These are phyloP conservation scores for Phalacrocorax carbo DNA, from an alignment of 2,113 vertebrate species.

Conservation along the genomic window DNA sequence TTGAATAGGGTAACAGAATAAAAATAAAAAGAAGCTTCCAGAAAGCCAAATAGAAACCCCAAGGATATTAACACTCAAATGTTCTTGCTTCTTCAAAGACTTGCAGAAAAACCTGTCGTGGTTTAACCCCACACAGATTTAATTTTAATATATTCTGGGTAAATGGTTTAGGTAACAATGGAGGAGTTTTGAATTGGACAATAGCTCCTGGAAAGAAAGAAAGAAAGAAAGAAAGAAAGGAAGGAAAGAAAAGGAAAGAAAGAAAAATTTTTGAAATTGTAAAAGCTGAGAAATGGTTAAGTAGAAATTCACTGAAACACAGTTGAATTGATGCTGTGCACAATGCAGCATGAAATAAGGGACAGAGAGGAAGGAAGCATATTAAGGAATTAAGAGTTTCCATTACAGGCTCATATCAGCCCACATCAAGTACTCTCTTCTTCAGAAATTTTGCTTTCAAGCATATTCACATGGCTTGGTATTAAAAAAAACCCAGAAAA, in stretches of 20 bases:
- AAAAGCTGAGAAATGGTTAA: not conserved
- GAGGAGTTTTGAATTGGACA: not conserved
- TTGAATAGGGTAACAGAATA: not conserved
- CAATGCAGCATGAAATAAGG: not conserved
- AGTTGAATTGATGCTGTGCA: constrained; percentile 5
- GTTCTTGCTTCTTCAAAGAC: not conserved
- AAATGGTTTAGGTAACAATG: not conserved
- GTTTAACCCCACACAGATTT: not conserved
- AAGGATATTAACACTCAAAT: not conserved
- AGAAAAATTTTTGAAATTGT: not conserved
- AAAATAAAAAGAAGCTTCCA: not conserved
- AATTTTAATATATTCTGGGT: not conserved
- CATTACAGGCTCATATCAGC: not conserved
- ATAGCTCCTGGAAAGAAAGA: not conserved
- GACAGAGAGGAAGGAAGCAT: not conserved
- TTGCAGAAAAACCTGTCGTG: not conserved
- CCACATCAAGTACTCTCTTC: not conserved
- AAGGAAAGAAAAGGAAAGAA: not conserved
- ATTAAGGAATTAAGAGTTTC: not conserved
- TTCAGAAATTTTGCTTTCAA: not conserved
- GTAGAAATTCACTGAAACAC: not conserved
- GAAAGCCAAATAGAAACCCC: not conserved
- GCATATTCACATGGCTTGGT: not conserved
- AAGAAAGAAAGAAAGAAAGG: too few species aligned
- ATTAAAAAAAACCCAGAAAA: not conserved